Base-by-base conservation (phyloP, 2,888 invertebrate species). In the Pristionchus maxplancki region DNA sequence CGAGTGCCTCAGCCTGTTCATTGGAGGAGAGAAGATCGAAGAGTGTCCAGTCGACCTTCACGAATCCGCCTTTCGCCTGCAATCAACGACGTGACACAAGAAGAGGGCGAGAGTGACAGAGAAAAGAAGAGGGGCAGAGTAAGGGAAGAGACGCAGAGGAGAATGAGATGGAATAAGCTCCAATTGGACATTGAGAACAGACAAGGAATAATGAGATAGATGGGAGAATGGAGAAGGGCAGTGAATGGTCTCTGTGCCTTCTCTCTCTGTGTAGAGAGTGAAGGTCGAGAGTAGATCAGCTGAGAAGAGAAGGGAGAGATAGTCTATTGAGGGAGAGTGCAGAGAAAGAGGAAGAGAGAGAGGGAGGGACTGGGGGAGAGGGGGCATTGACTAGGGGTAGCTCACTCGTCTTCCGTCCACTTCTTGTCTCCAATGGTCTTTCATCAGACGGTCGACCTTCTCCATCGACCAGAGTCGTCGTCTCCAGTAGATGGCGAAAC, bases 31-130 rank as follows among this genome's bases (percentile, higher is more conserved):
- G 34, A 17, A 11, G 67, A 67, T 67, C 67, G 67, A 34, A 67
- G 34, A 13, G 67, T 17, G 15, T 1, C 34, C 67, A 67, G 34
- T 67, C 17, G 67, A 67, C 67, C 67, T 34, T 34, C 31, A 6
- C 20, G 67, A 17, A 34, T 67, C 34, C 67, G 15, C 13, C 31
- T 31, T 13, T 9, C 67, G 34, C 67, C 67, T 67, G 67, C 3
- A 67, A 13, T 34, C 15, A 67, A 15, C 34, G 31, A 67, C 31
- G 34, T 34, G 17, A n/a, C 58, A 58, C 5, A 24, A 64, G 64
- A 24, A n/a, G n/a, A n/a, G n/a, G 71, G 71, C 24, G 71, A 78
- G 78, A 78, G 44, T 28, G 78, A 15, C 78, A 48, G 71, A 78
- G 78, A 78, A n/a, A 64, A 64, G 71, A 64, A 9, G 67, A n/a